A percentile compares a stretch with the other conserved stretches of the same genome.
Conservation (phyloP, 2,888 invertebrate species). For the Lithosia quadra region DNA sequence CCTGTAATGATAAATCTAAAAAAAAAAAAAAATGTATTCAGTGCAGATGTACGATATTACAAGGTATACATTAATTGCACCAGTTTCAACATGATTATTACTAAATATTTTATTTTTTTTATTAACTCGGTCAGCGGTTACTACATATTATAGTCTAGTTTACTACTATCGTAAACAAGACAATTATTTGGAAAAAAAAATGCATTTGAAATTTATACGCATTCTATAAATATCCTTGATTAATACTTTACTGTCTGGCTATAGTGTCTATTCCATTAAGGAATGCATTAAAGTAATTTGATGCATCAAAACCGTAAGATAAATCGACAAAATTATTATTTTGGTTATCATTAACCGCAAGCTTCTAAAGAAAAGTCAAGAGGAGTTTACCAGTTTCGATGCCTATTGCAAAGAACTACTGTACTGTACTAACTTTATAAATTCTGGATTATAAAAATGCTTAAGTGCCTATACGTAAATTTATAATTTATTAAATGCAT, state of each 20-base stretch:
- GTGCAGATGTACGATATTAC: slow-evolving; percentile 5
- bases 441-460: too few species aligned
- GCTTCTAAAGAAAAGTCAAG: too few species aligned
- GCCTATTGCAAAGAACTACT: too few species aligned
- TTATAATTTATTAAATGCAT: too few species aligned
- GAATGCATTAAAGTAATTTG: too few species aligned
- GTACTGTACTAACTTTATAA: too few species aligned
- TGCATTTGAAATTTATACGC: neutral
- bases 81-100: neutral
- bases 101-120: neutral
- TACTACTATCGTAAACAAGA: neutral
- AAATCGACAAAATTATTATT: too few species aligned
- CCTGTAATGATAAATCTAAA: neutral
- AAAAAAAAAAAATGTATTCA: slow-evolving; percentile 3
- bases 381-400: too few species aligned
- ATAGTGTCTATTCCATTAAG: neutral
- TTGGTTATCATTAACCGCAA: too few species aligned
- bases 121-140: neutral
- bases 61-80: slow-evolving; percentile 2
- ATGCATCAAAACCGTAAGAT: too few species aligned
- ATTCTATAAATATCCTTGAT: neutral
- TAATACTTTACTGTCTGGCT: neutral
- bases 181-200: neutral
- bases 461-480: too few species aligned
- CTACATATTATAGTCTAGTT: neutral